Evolutionary conservation across 1,140 invertebrate species (phyloP).

Genomic region (Caerostris darwini): DNA sequence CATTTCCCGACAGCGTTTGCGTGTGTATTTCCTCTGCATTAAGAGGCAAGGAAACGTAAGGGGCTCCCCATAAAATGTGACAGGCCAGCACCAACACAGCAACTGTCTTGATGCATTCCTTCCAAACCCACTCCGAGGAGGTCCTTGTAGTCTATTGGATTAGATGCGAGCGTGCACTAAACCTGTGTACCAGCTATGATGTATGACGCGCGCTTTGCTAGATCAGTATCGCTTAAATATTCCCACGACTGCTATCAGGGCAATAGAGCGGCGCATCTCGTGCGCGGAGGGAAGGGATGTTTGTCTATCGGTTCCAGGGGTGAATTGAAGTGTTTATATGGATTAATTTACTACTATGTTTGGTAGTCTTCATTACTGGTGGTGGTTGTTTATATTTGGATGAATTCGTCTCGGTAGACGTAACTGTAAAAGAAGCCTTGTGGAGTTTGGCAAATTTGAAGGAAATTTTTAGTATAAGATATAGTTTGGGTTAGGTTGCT

Average conservation of each 20-base stretch:
- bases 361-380: background rate
- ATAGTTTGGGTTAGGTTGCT: too few relatives aligned
- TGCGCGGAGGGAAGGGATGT: background rate
- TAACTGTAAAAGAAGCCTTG: background rate
- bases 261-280: background rate
- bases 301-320: slow-evolving; percentile 24
- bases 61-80: slow-evolving; percentile 52
- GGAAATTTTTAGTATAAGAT: too few relatives aligned
- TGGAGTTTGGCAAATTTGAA: too few relatives aligned
- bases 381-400: background rate
- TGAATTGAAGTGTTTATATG: background rate
- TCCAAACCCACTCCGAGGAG: too few relatives aligned
- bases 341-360: background rate
- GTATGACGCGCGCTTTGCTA: background rate
- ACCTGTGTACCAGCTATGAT: background rate
- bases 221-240: slow-evolving; percentile 47
- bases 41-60: background rate
- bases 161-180: slow-evolving; percentile 42
- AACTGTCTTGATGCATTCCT: background rate
- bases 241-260: background rate
- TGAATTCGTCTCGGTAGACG: background rate
- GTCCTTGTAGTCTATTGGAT: slow-evolving; percentile 32
- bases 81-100: background rate
- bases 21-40: slow-evolving; percentile 52
- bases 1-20: slow-evolving; percentile 27